These are phyloP conservation scores for Rhopalosiphum maidis DNA, from an alignment of 1,140 invertebrate species.

Conservation along the genomic window DNA sequence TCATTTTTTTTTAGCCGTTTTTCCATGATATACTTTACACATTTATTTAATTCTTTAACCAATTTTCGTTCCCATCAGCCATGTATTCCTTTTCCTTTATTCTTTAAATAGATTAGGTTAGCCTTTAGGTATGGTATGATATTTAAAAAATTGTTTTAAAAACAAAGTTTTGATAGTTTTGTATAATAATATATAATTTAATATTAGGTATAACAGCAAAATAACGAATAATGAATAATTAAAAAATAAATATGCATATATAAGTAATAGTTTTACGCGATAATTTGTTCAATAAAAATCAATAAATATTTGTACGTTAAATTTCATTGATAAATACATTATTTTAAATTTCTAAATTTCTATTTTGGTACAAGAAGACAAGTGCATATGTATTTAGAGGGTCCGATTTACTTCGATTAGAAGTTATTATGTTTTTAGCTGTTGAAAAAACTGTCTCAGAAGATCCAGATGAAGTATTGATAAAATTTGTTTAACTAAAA, in stretches of 20 bases:
- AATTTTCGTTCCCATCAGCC: background rate
- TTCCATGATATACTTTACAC: too few species aligned
- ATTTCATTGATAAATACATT: background rate
- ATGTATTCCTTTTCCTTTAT: too few species aligned
- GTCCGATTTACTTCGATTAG: slow-evolving; percentile 1
- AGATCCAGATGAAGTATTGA: slow-evolving; percentile 17
- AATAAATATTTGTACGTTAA: background rate
- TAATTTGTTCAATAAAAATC: slow-evolving; percentile 7
- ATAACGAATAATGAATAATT: too few species aligned
- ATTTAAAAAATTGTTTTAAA: too few species aligned
- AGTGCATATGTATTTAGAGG: background rate
- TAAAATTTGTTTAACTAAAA: slow-evolving; percentile 33
- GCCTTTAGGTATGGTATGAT: too few species aligned
- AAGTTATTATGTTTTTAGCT: slow-evolving; percentile 23
- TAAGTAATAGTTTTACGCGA: background rate
- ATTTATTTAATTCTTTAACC: too few species aligned
- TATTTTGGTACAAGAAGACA: slow-evolving; percentile 16
- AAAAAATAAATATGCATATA: background rate
- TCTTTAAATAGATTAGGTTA: too few species aligned
- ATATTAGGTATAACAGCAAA: too few species aligned
- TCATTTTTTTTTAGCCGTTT: too few species aligned
- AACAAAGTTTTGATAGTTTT: too few species aligned
- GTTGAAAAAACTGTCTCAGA: slow-evolving; percentile 32
- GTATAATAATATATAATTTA: too few species aligned
- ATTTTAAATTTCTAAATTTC: slow-evolving; percentile 18